phyloP scores from a whole-genome alignment of 2,113 vertebrate species.

The Euleptes europaea region DNA sequence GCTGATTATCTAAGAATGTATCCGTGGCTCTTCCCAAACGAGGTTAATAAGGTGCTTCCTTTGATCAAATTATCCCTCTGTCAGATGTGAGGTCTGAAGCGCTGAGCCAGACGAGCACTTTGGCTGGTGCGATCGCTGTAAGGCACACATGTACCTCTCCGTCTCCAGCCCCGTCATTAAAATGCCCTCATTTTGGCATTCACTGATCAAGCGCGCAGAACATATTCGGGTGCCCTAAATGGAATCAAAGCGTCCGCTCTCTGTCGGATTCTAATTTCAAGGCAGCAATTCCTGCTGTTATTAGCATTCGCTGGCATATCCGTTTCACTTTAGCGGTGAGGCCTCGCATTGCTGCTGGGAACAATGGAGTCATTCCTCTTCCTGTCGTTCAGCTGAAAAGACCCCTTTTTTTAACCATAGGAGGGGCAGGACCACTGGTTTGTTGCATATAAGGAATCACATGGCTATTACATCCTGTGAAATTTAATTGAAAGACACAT shows the following conservation, averaged over 20 bases:
- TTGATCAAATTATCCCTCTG: slow-evolving; percentile 18
- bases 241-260: neutral
- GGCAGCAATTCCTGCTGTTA: neutral
- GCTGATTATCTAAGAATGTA: neutral
- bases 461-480: neutral
- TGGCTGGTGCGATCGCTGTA: neutral
- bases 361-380: slow-evolving; percentile 3
- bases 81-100: neutral
- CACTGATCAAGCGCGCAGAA: neutral
- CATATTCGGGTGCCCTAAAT: slow-evolving; percentile 10
- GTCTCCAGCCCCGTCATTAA: neutral
- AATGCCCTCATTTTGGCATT: neutral
- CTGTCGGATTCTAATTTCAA: slow-evolving; percentile 25
- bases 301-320: neutral
- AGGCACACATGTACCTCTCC: neutral
- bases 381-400: neutral
- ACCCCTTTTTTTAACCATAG: neutral
- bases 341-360: neutral
- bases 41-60: neutral
- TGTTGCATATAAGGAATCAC: neutral
- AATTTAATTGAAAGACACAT: too few species aligned
- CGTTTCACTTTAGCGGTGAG: neutral
- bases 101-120: neutral
- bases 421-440: neutral
- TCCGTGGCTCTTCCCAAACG: neutral